Base-by-base conservation (phyloP, 1,140 invertebrate species). In the Wasmannia auropunctata region DNA sequence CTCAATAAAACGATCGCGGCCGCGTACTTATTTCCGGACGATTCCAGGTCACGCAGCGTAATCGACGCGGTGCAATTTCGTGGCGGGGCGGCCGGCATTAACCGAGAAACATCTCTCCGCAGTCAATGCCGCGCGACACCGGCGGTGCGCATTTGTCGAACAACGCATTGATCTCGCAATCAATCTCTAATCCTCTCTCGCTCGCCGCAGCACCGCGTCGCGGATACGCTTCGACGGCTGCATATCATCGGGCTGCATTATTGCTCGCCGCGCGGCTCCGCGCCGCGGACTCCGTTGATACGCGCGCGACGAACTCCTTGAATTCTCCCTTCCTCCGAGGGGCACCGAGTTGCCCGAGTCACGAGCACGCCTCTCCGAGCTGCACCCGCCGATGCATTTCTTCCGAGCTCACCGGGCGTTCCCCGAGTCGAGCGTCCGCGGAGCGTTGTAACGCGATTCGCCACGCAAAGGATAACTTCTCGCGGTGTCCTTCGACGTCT, bases 11-110 rank as follows among this genome's bases (percentile, higher is more conserved):
- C 69, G 46, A 70, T 22, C 25, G 54, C 25, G 25, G 40, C 69
- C 31, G 51, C 88, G 87, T 89, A 86, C n/a, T n/a, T n/a, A n/a
- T n/a, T n/a, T 89, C 75, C 84, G 58, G 54, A 43, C 69, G 74
- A 89, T 88, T 89, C 63, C 86, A 85, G 86, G 62, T 62, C 54
- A 51, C 76, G 37, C 56, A 56, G 63, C 49, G 60, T 43, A 28
- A 46, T 79, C 28, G 54, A 79, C 65, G 31, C 34, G 34, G 22
- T 54, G 87, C 85, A 88, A 86, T 89, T 86, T 72, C 67, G 74
- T 77, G 51, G 67, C 58, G 56, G 54, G n/a, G 2, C 22, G n/a
- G 31, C 56, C 54, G 51, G 54, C 63, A 54, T 83, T 85, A 87
- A 79, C 86, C 58, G 87, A 62, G 69, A 34, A 70, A 74, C 72